Evolutionary conservation across 1,140 invertebrate genomes (phyloP).

Genomic region (Mamestra configurata): DNA sequence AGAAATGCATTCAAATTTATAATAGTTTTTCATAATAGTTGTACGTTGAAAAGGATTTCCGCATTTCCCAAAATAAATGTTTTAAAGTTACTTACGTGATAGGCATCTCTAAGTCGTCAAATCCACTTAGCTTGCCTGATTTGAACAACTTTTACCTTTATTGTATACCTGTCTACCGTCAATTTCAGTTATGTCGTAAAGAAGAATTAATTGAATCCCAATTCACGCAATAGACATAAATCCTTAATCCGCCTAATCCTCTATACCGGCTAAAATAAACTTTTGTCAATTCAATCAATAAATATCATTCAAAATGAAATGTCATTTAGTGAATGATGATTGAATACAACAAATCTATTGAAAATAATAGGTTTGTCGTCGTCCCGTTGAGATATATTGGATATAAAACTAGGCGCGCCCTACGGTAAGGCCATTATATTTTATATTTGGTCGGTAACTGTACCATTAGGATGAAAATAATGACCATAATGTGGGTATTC

Average conservation of each 20-base stretch:
- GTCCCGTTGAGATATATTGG: slow-evolving; percentile 18
- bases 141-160: too few species aligned
- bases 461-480: slow-evolving; percentile 41
- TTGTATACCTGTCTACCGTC: too few species aligned
- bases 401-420: slow-evolving; percentile 37
- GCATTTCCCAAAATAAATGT: too few species aligned
- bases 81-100: too few species aligned
- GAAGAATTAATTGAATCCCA: background rate
- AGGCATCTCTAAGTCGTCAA: too few species aligned
- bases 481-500: slow-evolving; percentile 42
- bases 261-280: background rate
- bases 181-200: background rate
- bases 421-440: slow-evolving; percentile 29
- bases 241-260: slow-evolving; percentile 20
- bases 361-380: slow-evolving; percentile 37
- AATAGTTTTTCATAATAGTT: background rate
- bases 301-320: background rate
- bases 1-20: background rate
- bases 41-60: too few species aligned
- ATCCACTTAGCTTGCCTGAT: too few species aligned
- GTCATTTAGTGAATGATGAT: slow-evolving; percentile 33
- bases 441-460: slow-evolving; percentile 38
- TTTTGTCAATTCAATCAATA: slow-evolving; percentile 17
- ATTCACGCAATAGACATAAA: slow-evolving; percentile 10
- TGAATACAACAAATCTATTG: slow-evolving; percentile 44